Base-by-base conservation (phyloP, 2,113 vertebrate species). In the Myanophis thanlyinensis region DNA sequence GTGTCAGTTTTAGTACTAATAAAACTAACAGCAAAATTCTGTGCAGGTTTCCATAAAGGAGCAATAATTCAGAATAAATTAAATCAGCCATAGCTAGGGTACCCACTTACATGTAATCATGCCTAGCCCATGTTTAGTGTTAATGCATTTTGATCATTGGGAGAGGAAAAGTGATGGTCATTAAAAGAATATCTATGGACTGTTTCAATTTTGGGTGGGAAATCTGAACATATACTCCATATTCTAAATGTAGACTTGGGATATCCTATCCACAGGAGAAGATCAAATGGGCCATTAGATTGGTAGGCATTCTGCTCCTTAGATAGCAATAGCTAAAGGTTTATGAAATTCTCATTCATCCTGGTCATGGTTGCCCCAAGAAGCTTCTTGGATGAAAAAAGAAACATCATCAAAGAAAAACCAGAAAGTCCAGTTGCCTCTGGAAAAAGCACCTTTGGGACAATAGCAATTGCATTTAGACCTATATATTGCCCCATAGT, bases 11-110 rank as follows among this genome's bases (percentile, higher is more conserved):
- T 20, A n/a, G 4, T 88, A 22, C 47, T 9, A 51, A 62, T 73
- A 90, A 90, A 73, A 73, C 1, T 35, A 27, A 27, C 9, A 22
- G 56, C 40, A 88, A 20, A 91, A 91, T 35, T 18, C n/a, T 73
- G 62, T 35, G 13, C n/a, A 73, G n/a, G 51, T 56, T 22, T 87
- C 30, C 44, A 87, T 40, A 49, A 49, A 59, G 48, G 6, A 62
- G 30, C 20, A 87, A 22, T 87, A 87, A 49, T 25, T 23, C 11
- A 91, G 91, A 94, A 47, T 91, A 44, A 93, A 94, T 93, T 91
- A 49, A 90, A 95, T 92, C 48, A 90, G 18, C 27, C 27, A 30
- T n/a, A 73, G 88, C 27, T 90, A 22, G 46, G 47, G 9, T 59
- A 67, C 30, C 27, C 59, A 48, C 54, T 30, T 89, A 62, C 54